phyloP scores from a whole-genome alignment of 2,113 vertebrate genomes.

The Sorex fumeus region DNA sequence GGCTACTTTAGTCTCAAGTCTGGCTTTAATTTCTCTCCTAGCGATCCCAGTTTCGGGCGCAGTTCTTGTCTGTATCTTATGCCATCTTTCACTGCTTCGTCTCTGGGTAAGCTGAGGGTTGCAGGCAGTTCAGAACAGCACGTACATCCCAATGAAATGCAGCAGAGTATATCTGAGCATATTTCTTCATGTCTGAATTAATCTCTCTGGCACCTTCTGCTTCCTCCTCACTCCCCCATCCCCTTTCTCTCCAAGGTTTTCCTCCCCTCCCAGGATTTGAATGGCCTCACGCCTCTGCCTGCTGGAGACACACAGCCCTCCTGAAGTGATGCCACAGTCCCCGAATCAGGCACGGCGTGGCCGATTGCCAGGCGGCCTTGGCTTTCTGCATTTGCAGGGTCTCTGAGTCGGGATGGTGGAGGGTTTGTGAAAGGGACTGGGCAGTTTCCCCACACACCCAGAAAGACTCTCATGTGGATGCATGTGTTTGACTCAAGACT shows the following conservation, averaged over 20 bases:
- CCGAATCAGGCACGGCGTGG: too few relatives aligned
- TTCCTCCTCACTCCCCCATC: not conserved
- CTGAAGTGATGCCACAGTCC: not conserved
- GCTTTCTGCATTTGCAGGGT: not conserved
- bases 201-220: not conserved
- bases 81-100: constrained; percentile 47
- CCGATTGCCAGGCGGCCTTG: too few relatives aligned
- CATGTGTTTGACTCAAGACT: not conserved
- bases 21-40: constrained; percentile 34
- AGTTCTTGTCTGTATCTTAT: constrained; percentile 14
- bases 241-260: not conserved
- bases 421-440: not conserved
- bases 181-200: constrained; percentile 67
- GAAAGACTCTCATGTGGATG: not conserved
- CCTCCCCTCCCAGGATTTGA: not conserved
- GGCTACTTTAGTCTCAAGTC: constrained; percentile 38
- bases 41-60: constrained; percentile 34
- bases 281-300: not conserved
- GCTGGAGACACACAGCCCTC: not conserved
- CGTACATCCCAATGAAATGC: constrained; percentile 67
- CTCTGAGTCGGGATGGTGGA: not conserved
- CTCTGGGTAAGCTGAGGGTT: constrained; percentile 19
- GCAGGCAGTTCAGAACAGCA: not conserved
- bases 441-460: not conserved
- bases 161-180: constrained; percentile 72